Base-by-base conservation (phyloP, 2,113 vertebrate species). In the Alligator mississippiensis region DNA sequence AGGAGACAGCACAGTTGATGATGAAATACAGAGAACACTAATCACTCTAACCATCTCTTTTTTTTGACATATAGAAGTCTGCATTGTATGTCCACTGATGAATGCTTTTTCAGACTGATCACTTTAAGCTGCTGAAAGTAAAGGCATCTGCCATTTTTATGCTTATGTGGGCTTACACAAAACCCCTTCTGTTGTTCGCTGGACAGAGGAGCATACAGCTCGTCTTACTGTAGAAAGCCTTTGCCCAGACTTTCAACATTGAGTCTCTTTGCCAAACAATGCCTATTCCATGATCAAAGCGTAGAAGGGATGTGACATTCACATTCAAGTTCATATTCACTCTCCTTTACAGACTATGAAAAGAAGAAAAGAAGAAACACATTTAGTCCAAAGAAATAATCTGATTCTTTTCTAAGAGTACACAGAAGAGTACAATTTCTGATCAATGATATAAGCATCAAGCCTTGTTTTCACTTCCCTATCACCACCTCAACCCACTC, bases 271-370 rank as follows among this genome's bases (percentile, higher is more conserved):
- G 63, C 72, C 84, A 97, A 97, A 99, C 98, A 98, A 98, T 98
- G 96, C 92, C 47, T 94, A 84, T 93, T 93, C 85, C 92, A 62
- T 97, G 98, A 99, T 99, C 98, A 99, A 99, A 98, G 98, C 70
- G 92, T 89, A 97, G 94, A 94, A 97, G 89, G 89, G 93, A 97
- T 96, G 94, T 97, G 94, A 96, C 96, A 98, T 97, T 97, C 89
- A 91, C 95, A 97, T 97, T 97, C 95, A 97, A 98, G 93, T 98
- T 98, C 91, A 97, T 92, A 80, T 93, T 95, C 66, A 75, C 21
- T 93, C 85, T 93, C 17, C 63, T 90, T 75, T 92, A 28, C 8
- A 87, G 27, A 92, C 66, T 95, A 70, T 66, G 9, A 76, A 85
- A 84, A 64, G 4, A 3, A 63, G 81, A 78, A 63, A 27, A 62